Conservation (phyloP, 2,113 vertebrate genomes). For the Leptobrachium ailaonicum region DNA sequence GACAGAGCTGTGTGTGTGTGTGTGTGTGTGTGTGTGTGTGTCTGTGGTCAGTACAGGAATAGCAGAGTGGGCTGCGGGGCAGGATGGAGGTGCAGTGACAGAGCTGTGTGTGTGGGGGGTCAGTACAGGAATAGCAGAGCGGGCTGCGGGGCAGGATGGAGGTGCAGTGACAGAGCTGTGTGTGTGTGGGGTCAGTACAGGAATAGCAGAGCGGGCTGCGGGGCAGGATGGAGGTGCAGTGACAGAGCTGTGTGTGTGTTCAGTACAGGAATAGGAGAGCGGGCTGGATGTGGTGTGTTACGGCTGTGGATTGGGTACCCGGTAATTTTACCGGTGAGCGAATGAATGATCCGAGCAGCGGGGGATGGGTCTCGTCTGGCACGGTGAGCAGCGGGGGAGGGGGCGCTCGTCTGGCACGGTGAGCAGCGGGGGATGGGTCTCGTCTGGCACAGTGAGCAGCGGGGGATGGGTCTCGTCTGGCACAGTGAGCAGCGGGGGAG, state of each 20-base stretch:
- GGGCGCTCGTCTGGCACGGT: too few relatives aligned
- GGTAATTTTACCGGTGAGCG: too few relatives aligned
- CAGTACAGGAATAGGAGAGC: background rate
- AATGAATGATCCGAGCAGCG: too few relatives aligned
- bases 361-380: too few relatives aligned
- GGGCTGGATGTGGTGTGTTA: background rate
- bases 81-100: background rate
- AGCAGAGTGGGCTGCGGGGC: background rate
- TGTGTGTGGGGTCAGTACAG: background rate
- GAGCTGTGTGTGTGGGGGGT: background rate
- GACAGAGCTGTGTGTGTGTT: background rate
- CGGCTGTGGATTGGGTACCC: background rate
- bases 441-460: too few relatives aligned
- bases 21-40: background rate
- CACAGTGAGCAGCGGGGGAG: too few relatives aligned
- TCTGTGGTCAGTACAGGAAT: background rate
- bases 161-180: conserved; percentile 1
- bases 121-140: background rate
- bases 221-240: background rate
- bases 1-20: background rate
- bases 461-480: too few relatives aligned
- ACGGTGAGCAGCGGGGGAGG: too few relatives aligned
- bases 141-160: background rate
- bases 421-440: too few relatives aligned
- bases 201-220: conserved; percentile 3